Evolutionary conservation across 1,140 invertebrate species (phyloP).

Genomic region (Drosophila bifasciata): DNA sequence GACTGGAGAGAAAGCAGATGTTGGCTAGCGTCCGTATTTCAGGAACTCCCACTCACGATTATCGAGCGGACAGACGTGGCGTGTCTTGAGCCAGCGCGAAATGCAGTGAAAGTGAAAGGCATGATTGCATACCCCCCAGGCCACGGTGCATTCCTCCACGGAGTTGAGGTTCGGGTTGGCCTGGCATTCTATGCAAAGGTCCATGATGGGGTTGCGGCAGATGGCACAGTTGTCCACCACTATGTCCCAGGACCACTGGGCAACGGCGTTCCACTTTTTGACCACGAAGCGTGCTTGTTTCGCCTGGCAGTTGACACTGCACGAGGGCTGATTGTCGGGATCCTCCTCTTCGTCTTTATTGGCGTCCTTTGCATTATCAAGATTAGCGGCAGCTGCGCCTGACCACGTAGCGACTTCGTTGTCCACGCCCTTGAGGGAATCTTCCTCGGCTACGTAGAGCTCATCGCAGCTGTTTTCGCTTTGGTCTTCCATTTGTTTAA

Average conservation of each 20-base stretch:
- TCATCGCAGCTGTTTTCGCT: no score
- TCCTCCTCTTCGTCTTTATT: no score
- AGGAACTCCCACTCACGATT: slow-evolving; percentile 40
- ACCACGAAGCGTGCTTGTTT: slow-evolving; percentile 8
- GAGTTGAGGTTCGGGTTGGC: slow-evolving; percentile 19
- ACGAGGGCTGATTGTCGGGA: no score
- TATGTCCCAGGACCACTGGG: slow-evolving; percentile 31
- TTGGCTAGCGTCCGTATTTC: slow-evolving; percentile 22
- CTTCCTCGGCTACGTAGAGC: no score
- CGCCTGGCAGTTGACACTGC: no score
- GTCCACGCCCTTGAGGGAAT: no score
- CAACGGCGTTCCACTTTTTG: slow-evolving; percentile 34
- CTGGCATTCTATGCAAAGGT: slow-evolving; percentile 41
- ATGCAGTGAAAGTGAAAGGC: slow-evolving; percentile 48
- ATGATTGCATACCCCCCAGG: slow-evolving; percentile 37
- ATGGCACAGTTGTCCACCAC: slow-evolving; percentile 35
- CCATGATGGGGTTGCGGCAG: slow-evolving; percentile 35
- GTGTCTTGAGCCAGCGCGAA: slow-evolving; percentile 35
- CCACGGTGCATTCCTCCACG: slow-evolving; percentile 33
- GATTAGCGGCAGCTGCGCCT: no score
- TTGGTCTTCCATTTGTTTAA: no score
- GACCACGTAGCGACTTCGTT: no score
- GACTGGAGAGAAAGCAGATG: no score
- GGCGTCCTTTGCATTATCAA: no score
- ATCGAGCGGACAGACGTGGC: slow-evolving; percentile 38